Evolutionary conservation across 2,797 vertebrate genomes (phyloP), one percentile per base, ranked within the genome.

Genomic region (Avahi laniger): DNA sequence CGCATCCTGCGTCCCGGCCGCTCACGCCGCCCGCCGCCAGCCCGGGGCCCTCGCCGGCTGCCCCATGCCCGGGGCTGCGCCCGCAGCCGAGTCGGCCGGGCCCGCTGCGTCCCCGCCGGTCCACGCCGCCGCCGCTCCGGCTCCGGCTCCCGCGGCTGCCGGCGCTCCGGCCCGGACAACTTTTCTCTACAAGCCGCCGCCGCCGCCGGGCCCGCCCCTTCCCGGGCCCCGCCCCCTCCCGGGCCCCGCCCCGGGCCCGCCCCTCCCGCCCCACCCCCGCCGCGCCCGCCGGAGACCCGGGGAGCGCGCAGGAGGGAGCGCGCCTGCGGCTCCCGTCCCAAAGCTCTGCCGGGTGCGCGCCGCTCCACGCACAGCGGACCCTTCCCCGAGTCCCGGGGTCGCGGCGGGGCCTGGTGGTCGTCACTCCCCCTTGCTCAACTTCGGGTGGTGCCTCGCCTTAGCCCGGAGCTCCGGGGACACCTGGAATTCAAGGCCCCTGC

Each of bases 1-100:
- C 95, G 96, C 97, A 98, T 97, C 63, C 82, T 91, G 89, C 57
- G 72, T 91, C 80, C 83, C 7, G 63, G 95, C 88, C 43, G 91
- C 93, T 97, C 97, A 97, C 78, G 96, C 94, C 33, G 93, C 57
- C 69, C 75, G 83, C 95, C 63, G 73, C 95, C 93, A 41, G 86
- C 89, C 93, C 30, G 54, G 80, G 85, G 48, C 2, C 76, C 67
- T 18, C 26, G 70, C 79, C 50, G 35, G 91, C 57, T 18, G 94
- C 81, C 52, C 97, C 97, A 97, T 95, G 88, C 89, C 92, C 92
- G 33, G 93, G 79, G 87, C 83, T 38, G 17, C 72, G 76, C 72
- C 65, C 1, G 79, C 89, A 46, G 93, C 43, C 50, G 48, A 14
- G 33, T 18, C 48, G 26, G 67, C 57, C 33, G 24, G 50, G 35